Percentiles rank a stretch among this genome's conserved stretches.
phyloP scores from a whole-genome alignment of 2,797 vertebrate species.

The Oreochromis grahami region DNA sequence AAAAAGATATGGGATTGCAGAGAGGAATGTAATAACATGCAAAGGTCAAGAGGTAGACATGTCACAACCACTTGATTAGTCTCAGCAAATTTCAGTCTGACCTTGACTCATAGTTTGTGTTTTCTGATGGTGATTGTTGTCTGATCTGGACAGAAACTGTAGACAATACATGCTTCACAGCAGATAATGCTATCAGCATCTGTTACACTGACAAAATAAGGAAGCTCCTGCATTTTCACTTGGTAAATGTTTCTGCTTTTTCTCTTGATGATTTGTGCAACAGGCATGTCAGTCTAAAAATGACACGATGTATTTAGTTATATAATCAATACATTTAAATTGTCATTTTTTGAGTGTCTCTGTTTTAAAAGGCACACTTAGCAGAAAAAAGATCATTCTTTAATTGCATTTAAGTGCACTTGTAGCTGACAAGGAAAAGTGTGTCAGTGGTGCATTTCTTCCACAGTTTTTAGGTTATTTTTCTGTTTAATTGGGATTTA shows the following conservation, averaged over 20 bases:
- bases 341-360: neutral
- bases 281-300: neutral
- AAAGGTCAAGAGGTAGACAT: neutral
- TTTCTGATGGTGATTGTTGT: neutral
- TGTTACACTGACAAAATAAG: neutral
- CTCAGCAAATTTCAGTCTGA: neutral
- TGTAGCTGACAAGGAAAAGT: neutral
- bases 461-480: neutral
- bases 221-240: neutral
- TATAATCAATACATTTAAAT: neutral
- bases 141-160: neutral
- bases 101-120: neutral
- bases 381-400: neutral
- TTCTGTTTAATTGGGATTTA: neutral
- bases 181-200: neutral
- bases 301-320: neutral
- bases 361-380: neutral
- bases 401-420: conserved; percentile 25
- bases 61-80: neutral
- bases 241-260: neutral
- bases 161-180: neutral
- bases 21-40: neutral
- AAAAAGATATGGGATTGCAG: neutral
- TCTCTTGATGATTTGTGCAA: neutral
- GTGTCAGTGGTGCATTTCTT: neutral